Conservation (phyloP, 2,113 vertebrate species). For the Vombatus ursinus region DNA sequence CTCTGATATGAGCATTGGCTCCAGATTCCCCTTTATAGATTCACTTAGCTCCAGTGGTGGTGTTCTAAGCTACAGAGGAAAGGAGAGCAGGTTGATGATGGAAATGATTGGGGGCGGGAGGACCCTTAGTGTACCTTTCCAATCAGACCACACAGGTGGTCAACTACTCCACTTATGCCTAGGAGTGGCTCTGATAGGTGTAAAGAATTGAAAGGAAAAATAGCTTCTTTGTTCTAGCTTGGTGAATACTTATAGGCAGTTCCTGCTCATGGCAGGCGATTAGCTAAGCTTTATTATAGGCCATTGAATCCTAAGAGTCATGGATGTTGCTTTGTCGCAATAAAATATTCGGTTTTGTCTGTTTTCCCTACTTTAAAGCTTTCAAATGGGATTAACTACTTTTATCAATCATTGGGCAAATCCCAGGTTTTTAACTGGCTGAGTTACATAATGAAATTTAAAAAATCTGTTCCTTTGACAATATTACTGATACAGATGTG, state of each 20-base stretch:
- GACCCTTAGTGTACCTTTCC: constrained; percentile 4
- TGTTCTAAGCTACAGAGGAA: not conserved
- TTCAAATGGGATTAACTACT: constrained; percentile 59
- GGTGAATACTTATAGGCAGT: constrained; percentile 75
- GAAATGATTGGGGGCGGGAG: not conserved
- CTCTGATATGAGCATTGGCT: not conserved
- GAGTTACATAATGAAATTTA: constrained; percentile 57
- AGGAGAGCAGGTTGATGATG: not conserved
- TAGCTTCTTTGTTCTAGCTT: constrained; percentile 72
- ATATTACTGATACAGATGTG: not conserved
- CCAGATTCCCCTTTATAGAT: not conserved
- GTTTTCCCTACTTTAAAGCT: constrained; percentile 62
- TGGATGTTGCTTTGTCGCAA: constrained; percentile 60
- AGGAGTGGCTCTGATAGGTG: constrained; percentile 17
- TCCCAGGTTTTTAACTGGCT: constrained; percentile 32
- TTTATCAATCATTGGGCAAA: constrained; percentile 61
- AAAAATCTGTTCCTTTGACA: constrained; percentile 39
- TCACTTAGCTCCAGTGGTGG: not conserved
- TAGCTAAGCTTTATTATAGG: constrained; percentile 81
- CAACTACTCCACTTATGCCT: not conserved
- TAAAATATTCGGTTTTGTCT: constrained; percentile 69
- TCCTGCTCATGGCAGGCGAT: constrained; percentile 72
- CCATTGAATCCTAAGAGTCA: constrained; percentile 70
- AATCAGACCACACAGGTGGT: not conserved
- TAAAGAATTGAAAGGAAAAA: constrained; percentile 75